Percentiles rank a stretch among this genome's conserved stretches.
phyloP scores from a whole-genome alignment of 2,888 invertebrate genomes.

The Tetanocera ferruginea region DNA sequence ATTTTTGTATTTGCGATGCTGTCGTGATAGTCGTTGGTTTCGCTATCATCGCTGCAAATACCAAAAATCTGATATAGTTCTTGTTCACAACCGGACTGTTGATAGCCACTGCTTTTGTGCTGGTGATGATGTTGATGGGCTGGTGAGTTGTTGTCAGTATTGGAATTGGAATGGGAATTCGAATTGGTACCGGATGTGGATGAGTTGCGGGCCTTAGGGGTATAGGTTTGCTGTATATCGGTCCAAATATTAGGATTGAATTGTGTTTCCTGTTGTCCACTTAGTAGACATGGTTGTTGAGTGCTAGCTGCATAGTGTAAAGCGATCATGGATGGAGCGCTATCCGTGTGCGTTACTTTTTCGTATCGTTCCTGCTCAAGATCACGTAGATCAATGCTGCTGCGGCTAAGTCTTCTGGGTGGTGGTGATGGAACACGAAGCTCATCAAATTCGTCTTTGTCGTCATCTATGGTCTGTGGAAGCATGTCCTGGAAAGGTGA shows the following conservation, averaged over 20 bases:
- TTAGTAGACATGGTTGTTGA: constrained; percentile 48
- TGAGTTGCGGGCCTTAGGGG: constrained; percentile 29
- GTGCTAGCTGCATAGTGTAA: constrained; percentile 61
- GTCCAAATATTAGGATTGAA: constrained; percentile 59
- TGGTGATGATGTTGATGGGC: constrained; percentile 26
- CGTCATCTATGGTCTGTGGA: constrained; percentile 65
- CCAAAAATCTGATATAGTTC: constrained; percentile 52
- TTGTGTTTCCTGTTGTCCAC: constrained; percentile 32
- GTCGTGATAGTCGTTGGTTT: constrained; percentile 62
- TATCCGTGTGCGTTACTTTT: constrained; percentile 70
- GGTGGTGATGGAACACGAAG: constrained; percentile 69
- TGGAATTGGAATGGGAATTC: constrained; percentile 32
- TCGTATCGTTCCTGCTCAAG: constrained; percentile 69
- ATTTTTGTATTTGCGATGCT: constrained; percentile 44
- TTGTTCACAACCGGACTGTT: constrained; percentile 48
- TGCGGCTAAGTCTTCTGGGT: constrained; percentile 69
- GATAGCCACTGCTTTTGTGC: constrained; percentile 41
- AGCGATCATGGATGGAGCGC: constrained; percentile 70
- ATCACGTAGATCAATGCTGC: constrained; percentile 70
- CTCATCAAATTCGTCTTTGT: constrained; percentile 69
- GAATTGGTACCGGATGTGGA: constrained; percentile 39
- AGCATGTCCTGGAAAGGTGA: constrained; percentile 61
- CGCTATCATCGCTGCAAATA: constrained; percentile 61
- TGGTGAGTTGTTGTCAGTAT: constrained; percentile 33
- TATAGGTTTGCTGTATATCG: constrained; percentile 46